phyloP scores from a whole-genome alignment of 1,140 invertebrate species.

The Sipha flava region DNA sequence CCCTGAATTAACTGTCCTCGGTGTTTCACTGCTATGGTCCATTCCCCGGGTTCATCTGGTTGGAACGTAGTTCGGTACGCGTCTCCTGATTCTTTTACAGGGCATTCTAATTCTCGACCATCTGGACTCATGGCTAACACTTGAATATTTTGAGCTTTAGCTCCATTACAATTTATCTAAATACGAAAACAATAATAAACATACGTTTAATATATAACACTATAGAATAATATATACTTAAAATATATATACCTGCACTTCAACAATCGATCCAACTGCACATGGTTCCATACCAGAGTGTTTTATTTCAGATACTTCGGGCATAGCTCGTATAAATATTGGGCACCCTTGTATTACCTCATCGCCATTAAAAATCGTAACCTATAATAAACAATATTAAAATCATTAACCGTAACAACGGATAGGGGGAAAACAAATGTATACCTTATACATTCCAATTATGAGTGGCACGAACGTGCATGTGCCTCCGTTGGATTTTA shows the following conservation, averaged over 20 bases:
- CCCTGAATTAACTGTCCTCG: constrained; percentile 92
- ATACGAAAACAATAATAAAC: not conserved
- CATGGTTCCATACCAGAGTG: constrained; percentile 90
- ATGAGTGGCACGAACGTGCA: constrained; percentile 80
- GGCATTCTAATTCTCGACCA: constrained; percentile 64
- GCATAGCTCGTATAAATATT: constrained; percentile 76
- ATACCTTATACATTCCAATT: constrained; percentile 85
- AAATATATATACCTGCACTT: constrained; percentile 80
- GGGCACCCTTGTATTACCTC: constrained; percentile 58
- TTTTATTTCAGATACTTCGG: constrained; percentile 72
- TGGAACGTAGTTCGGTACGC: constrained; percentile 89
- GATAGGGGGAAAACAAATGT: not conserved
- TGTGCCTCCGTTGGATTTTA: constrained; percentile 59
- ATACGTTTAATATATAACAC: not conserved
- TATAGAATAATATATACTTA: not conserved
- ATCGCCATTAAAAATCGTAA: constrained; percentile 56
- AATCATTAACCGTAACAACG: not conserved
- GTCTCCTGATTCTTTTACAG: constrained; percentile 65
- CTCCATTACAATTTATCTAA: constrained; percentile 59
- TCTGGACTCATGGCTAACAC: constrained; percentile 84
- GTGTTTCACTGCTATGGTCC: constrained; percentile 91
- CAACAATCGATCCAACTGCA: constrained; percentile 84
- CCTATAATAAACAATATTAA: constrained; percentile 43
- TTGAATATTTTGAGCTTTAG: constrained; percentile 69
- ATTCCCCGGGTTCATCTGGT: constrained; percentile 92